A percentile compares a stretch with the other conserved stretches of the same genome.
These are phyloP conservation scores for Noctua fimbriata DNA, from an alignment of 2,888 invertebrate species.

Conservation along the genomic window DNA sequence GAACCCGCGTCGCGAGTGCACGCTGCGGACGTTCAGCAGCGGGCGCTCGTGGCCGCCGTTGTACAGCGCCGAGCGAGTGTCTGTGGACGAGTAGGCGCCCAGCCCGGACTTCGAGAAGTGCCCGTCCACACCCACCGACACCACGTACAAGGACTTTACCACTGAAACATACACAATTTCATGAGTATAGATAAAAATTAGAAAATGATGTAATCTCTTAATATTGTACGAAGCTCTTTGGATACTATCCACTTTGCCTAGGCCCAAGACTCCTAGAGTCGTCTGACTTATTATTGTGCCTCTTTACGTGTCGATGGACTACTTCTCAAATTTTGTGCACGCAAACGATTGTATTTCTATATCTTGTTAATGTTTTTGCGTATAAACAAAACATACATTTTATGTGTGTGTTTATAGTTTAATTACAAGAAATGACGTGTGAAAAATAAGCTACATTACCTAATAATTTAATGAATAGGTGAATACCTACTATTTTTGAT, in stretches of 20 bases:
- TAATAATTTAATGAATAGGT: too few relatives aligned
- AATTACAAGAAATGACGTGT: too few relatives aligned
- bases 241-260: neutral
- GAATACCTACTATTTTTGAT: neutral
- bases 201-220: neutral
- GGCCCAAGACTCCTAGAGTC: too few relatives aligned
- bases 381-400: neutral
- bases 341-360: too few relatives aligned
- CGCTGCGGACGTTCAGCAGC: slow-evolving; percentile 89
- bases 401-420: neutral
- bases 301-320: neutral
- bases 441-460: too few relatives aligned
- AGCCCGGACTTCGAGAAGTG: slow-evolving; percentile 93
- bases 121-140: slow-evolving; percentile 96
- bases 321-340: neutral
- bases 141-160: slow-evolving; percentile 97
- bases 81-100: slow-evolving; percentile 93
- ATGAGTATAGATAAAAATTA: neutral
- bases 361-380: neutral
- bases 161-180: slow-evolving; percentile 84
- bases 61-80: slow-evolving; percentile 96
- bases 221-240: neutral
- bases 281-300: neutral
- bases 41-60: slow-evolving; percentile 94
- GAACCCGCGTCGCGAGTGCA: slow-evolving; percentile 93